These are phyloP conservation scores for Therioaphis trifolii DNA, from an alignment of 2,888 invertebrate genomes.

Conservation along the genomic window DNA sequence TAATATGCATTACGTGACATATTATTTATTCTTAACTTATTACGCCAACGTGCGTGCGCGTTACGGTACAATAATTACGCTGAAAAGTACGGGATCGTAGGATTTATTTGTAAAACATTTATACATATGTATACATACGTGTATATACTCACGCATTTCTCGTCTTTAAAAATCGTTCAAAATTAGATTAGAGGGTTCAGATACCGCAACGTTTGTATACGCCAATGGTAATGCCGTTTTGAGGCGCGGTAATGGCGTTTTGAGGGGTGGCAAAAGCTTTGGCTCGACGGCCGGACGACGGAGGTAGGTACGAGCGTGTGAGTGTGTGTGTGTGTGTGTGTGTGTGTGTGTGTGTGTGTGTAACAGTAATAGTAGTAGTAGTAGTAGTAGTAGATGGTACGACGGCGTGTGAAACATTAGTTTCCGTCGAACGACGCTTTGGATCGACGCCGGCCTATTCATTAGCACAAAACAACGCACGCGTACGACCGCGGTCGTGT, in stretches of 20 bases:
- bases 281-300: background rate
- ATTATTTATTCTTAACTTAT: too few species aligned
- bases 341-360: too few species aligned
- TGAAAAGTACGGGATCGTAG: too few species aligned
- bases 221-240: slow-evolving; percentile 32
- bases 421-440: slow-evolving; percentile 38
- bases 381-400: too few species aligned
- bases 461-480: slow-evolving; percentile 30
- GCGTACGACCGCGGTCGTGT: background rate
- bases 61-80: too few species aligned
- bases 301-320: background rate
- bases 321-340: too few species aligned
- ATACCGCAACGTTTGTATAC: background rate
- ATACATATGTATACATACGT: too few species aligned
- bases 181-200: slow-evolving; percentile 45
- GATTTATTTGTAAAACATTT: too few species aligned
- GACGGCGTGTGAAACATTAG: slow-evolving; percentile 1
- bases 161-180: slow-evolving; percentile 51
- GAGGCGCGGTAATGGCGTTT: slow-evolving; percentile 52
- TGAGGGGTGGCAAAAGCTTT: slow-evolving; percentile 42
- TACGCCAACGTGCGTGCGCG: too few species aligned
- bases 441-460: slow-evolving; percentile 42
- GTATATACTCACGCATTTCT: too few species aligned
- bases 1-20: too few species aligned
- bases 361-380: too few species aligned